Conservation (phyloP, 2,797 vertebrate genomes). For the Gallirallus australis region DNA sequence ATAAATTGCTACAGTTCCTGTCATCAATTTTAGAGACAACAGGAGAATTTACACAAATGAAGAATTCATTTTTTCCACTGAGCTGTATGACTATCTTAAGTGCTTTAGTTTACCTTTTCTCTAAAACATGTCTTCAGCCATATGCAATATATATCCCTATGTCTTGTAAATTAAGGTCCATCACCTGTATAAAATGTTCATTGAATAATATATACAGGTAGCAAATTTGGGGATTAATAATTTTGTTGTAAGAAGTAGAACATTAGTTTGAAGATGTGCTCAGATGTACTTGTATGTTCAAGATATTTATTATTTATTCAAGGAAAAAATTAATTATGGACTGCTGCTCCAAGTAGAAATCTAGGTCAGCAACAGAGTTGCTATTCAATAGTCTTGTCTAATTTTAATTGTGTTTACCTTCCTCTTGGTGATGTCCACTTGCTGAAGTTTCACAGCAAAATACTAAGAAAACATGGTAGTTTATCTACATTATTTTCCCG, state of each 20-base stretch:
- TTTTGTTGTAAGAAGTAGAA: not conserved
- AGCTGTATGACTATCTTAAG: not conserved
- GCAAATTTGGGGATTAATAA: not conserved
- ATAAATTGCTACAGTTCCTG: not conserved
- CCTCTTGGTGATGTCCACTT: not conserved
- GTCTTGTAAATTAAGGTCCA: not conserved
- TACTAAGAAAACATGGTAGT: not conserved
- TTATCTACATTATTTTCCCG: not conserved
- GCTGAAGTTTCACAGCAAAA: not conserved
- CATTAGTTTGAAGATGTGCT: not conserved
- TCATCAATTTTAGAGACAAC: not conserved
- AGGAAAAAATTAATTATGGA: not conserved
- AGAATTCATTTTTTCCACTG: not conserved
- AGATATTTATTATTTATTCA: not conserved
- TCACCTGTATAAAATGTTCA: not conserved
- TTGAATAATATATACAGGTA: not conserved
- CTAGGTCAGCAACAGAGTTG: not conserved
- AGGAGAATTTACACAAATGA: not conserved
- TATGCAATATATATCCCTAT: not conserved
- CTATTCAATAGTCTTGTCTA: not conserved
- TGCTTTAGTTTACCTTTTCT: not conserved
- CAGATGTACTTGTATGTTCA: not conserved
- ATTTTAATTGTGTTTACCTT: not conserved
- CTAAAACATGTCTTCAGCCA: not conserved
- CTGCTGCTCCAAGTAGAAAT: not conserved